These are phyloP conservation scores for Drosophila setosimentum DNA, from an alignment of 2,888 invertebrate species.

Conservation along the genomic window DNA sequence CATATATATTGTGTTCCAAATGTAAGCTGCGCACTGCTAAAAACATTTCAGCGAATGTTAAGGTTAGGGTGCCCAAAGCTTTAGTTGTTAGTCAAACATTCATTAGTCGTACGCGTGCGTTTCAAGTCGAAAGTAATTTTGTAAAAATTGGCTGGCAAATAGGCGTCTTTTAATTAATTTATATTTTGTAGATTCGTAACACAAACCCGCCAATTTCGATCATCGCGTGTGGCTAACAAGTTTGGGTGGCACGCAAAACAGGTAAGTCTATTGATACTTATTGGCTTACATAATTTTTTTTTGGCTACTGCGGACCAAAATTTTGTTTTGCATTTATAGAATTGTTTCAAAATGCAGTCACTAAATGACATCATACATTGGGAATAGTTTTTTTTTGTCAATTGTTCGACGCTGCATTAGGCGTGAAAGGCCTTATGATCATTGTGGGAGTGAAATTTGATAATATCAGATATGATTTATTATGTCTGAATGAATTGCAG, in stretches of 20 bases:
- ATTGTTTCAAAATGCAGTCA: conserved; percentile 43
- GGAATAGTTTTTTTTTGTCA: conserved; percentile 31
- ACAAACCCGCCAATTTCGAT: conserved; percentile 18
- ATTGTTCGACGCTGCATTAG: conserved; percentile 2
- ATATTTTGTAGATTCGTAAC: conserved; percentile 44
- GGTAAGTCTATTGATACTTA: conserved; percentile 34
- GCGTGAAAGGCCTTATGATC: neutral
- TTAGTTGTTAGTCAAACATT: conserved; percentile 1
- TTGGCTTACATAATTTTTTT: conserved; percentile 70
- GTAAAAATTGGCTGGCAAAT: conserved; percentile 29
- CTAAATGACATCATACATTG: conserved; percentile 61
- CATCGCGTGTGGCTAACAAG: conserved; percentile 39
- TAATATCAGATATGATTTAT: neutral
- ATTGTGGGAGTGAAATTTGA: neutral
- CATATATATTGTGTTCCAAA: neutral
- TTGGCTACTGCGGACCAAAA: conserved; percentile 35
- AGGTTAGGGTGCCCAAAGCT: conserved; percentile 4
- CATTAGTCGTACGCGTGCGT: conserved; percentile 61
- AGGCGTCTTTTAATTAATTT: conserved; percentile 28
- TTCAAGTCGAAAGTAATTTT: conserved; percentile 48
- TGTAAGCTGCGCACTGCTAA: neutral
- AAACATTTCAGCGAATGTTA: conserved; percentile 1
- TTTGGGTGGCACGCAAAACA: conserved; percentile 22
- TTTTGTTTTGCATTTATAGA: conserved; percentile 38
- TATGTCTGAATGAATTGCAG: neutral